Evolutionary conservation across 2,113 vertebrate species (phyloP), one percentile per base, ranked within the genome.

Genomic region (Astur gentilis): DNA sequence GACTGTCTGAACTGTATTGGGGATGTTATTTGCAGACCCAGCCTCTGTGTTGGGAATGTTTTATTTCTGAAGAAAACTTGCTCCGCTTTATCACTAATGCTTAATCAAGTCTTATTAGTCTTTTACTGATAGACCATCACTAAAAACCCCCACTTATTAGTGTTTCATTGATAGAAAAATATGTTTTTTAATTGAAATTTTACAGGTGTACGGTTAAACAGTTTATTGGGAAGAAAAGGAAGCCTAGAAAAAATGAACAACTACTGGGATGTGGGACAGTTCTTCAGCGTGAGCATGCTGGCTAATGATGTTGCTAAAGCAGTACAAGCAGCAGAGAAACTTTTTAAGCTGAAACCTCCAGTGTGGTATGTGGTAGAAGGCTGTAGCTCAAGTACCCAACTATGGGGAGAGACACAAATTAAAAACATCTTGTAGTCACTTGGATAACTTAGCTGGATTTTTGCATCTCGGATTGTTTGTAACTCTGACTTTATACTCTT

Each of bases 231-330:
- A 88, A 99, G 99, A 78, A 99, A 99, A 98, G 99, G 99, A 75
- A 99, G 99, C 89, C 97, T 99, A 97, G 99, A 99, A 97, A 99
- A 99, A 97, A 99, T 99, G 99, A 99, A 98, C 95, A 99, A 98
- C 97, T 99, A 99, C 98, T 99, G 99, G 99, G 99, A 99, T 23
- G 98, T 99, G 55, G 99, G 99, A 77, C 99, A 99, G 96, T 99
- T 99, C 97, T 99, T 99, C 97, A 99, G 96, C 0, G 98, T 99
- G 80, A 99, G 98, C 98, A 99, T 99, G 99, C 96, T 99, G 87
- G 99, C 99, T 67, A 98, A 79, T 65, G 98, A 99, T 93, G 97
- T 98, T 88, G 98, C 98, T 38, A 99, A 99, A 98, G 99, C 99
- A 6, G 98, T 99, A 12, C 99, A 99, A 95, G 99, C 99, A 38